A percentile compares a stretch with the other conserved stretches of the same genome.
Evolutionary conservation across 1,140 invertebrate species (phyloP).

Genomic region (Trachymyrmex septentrionalis): DNA sequence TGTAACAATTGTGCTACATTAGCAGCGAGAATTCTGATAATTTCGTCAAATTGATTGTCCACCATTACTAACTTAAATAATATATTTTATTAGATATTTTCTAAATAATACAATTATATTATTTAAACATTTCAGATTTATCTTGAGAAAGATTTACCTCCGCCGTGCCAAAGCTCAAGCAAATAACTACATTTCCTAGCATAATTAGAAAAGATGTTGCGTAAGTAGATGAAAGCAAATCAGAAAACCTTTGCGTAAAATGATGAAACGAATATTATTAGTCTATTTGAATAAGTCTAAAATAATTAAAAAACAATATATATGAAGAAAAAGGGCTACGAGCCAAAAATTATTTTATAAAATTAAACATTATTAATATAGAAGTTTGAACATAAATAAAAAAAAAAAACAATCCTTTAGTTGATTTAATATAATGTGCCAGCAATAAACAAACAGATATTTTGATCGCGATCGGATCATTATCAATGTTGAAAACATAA

Average conservation of each 20-base stretch:
- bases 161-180: not conserved
- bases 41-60: not conserved
- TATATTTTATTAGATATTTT: not conserved
- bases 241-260: constrained; percentile 4
- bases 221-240: constrained; percentile 19
- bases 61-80: constrained; percentile 17
- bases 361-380: no score
- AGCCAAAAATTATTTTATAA: no score
- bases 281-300: no score
- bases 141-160: constrained; percentile 22
- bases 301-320: no score
- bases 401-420: no score
- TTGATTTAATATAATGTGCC: no score
- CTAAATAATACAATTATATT: not conserved
- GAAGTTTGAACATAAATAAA: no score
- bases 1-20: not conserved
- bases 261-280: not conserved
- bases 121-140: not conserved
- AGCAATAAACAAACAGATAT: no score
- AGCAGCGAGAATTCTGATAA: constrained; percentile 2
- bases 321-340: no score
- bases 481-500: no score
- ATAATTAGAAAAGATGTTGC: not conserved
- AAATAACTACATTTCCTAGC: constrained; percentile 6
- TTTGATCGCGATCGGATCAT: no score